Percentiles rank a stretch among this genome's conserved stretches.
Conservation (phyloP, 1,140 invertebrate species). For the Gerris buenoi region DNA sequence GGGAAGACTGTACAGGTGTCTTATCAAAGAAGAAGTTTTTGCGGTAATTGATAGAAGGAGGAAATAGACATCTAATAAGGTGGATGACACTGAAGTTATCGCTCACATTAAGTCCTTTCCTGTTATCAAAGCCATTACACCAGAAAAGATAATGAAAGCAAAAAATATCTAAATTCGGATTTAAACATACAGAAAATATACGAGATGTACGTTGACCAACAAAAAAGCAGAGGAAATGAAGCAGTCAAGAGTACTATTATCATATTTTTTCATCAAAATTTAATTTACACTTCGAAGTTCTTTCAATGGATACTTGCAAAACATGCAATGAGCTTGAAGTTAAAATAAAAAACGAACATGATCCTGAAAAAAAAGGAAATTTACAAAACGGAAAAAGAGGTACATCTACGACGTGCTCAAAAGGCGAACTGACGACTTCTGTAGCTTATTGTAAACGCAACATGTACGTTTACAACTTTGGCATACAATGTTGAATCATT, state of each 20-base stretch:
- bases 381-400: constrained; percentile 16
- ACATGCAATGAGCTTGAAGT: constrained; percentile 19
- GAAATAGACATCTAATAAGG: not conserved
- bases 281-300: constrained; percentile 33
- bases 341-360: constrained; percentile 8
- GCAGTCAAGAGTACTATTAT: constrained; percentile 34
- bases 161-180: constrained; percentile 32
- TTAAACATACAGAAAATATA: constrained; percentile 35
- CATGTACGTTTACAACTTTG: constrained; percentile 22
- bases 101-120: constrained; percentile 4
- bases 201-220: constrained; percentile 31
- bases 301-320: constrained; percentile 25
- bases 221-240: constrained; percentile 26
- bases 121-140: constrained; percentile 20
- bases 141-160: constrained; percentile 31
- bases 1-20: not conserved
- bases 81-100: constrained; percentile 1
- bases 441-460: constrained; percentile 24
- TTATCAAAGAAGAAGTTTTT: constrained; percentile 3
- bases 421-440: constrained; percentile 16
- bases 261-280: constrained; percentile 34
- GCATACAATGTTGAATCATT: constrained; percentile 17
- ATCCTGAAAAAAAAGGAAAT: constrained; percentile 14
- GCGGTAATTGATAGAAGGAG: not conserved
- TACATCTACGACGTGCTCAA: constrained; percentile 19